Conservation (phyloP, 2,888 invertebrate species). For the Orthosia gothica region DNA sequence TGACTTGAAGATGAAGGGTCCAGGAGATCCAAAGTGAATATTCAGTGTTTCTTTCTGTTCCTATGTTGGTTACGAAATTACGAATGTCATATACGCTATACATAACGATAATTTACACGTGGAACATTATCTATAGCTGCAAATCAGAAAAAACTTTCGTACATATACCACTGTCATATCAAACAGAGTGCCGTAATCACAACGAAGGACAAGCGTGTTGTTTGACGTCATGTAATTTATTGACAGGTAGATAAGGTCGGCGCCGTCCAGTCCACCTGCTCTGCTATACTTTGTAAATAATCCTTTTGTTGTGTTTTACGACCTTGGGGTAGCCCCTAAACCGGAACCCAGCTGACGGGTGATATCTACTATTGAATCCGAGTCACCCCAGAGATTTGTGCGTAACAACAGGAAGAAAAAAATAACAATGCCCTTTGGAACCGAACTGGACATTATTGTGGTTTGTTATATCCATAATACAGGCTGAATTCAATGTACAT, state of each 20-base stretch:
- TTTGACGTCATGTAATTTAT: conserved; percentile 50
- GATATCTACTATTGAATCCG: conserved; percentile 49
- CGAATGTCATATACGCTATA: neutral
- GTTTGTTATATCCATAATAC: neutral
- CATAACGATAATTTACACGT: neutral
- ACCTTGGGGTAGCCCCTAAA: conserved; percentile 58
- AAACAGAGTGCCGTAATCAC: conserved; percentile 23
- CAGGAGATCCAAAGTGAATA: too few relatives aligned
- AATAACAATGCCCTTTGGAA: conserved; percentile 14
- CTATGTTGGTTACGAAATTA: too few relatives aligned
- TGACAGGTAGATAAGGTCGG: conserved; percentile 47
- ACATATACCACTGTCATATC: neutral
- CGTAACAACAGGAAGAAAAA: conserved; percentile 33
- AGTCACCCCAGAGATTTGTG: conserved; percentile 50
- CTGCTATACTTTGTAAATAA: conserved; percentile 60
- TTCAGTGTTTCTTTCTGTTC: neutral
- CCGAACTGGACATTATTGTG: conserved; percentile 12
- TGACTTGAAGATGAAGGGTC: neutral
- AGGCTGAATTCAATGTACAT: conserved; percentile 12
- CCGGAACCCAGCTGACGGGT: conserved; percentile 53
- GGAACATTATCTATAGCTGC: neutral
- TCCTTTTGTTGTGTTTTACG: conserved; percentile 58
- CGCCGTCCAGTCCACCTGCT: conserved; percentile 56
- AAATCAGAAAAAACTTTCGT: conserved; percentile 11
- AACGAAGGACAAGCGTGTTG: conserved; percentile 17